Evolutionary conservation across 1,140 invertebrate species (phyloP), one percentile per base, ranked within the genome.

Genomic region (Trichonephila inaurata): DNA sequence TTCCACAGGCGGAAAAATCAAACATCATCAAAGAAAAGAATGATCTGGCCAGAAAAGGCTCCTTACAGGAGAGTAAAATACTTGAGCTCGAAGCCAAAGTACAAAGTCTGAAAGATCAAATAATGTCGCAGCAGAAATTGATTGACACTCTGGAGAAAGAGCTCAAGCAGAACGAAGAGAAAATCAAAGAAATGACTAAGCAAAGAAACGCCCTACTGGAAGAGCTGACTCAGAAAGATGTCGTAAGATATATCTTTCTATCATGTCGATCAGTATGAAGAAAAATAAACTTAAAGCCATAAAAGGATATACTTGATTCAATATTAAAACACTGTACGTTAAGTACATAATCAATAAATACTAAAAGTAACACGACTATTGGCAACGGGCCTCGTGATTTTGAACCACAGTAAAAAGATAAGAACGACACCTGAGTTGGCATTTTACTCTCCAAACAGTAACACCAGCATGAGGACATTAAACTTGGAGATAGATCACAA

Each of bases 131-230:
- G 21, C n/a, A 62, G 4, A 81, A 44, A 24, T n/a, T 81, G 44
- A 10, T 88, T 10, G 86, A 93, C 0, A 28, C 33, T 4, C 19
- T 88, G 64, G 28, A 72, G 64, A 87, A 92, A 24, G 91, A 92
- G 24, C 28, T n/a, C 33, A 19, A 2, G 0, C 62, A 92, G 18
- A 40, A 3, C n/a, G 62, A 87, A 6, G 10, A 24, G 24, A 61
- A 87, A 6, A 60, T 87, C 10, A 86, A 87, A 19, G 91, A 92
- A 51, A 62, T 92, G 40, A 72, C 33, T 4, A 92, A 87, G 33
- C 40, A 72, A n/a, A 86, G 61, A 14, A n/a, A 92, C 8, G 44
- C 5, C 24, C 18, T 61, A 8, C 60, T 61, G 28, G 40, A 92
- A 21, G 91, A 92, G n/a, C 3, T 12, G n/a, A n/a, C 21, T 18